Evolutionary conservation across 2,888 invertebrate genomes (phyloP).

Genomic region (Resseliella maxima): DNA sequence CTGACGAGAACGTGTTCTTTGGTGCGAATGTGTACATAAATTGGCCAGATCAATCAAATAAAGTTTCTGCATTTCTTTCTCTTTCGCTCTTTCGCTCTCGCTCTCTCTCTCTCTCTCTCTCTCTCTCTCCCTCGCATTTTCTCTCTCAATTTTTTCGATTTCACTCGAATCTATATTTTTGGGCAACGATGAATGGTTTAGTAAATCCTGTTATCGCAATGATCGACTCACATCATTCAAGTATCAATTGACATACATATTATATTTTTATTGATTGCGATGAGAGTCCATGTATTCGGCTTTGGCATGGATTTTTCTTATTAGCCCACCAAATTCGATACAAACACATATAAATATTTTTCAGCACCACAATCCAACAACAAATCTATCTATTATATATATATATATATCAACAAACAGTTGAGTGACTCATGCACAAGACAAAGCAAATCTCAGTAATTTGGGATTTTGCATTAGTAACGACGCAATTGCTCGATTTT

Average conservation of each 20-base stretch:
- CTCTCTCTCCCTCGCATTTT: too few species aligned
- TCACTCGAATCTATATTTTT: not conserved
- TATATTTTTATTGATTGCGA: slow-evolving; percentile 24
- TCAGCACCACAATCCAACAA: too few species aligned
- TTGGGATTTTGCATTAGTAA: not conserved
- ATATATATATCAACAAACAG: too few species aligned
- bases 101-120: too few species aligned
- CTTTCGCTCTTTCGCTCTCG: too few species aligned
- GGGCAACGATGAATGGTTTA: not conserved
- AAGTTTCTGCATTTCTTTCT: not conserved
- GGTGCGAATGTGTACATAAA: slow-evolving; percentile 11
- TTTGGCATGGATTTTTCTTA: not conserved
- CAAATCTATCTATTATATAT: too few species aligned
- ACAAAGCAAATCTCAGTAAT: slow-evolving; percentile 9
- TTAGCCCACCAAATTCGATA: not conserved
- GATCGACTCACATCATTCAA: not conserved
- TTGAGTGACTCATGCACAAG: too few species aligned
- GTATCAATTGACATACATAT: slow-evolving; percentile 47
- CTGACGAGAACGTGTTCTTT: not conserved
- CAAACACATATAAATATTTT: too few species aligned
- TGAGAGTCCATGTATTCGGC: not conserved
- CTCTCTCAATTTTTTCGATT: not conserved
- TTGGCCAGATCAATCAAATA: slow-evolving; percentile 10
- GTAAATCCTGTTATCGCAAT: not conserved
- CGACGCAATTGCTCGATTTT: not conserved